phyloP scores from a whole-genome alignment of 2,113 vertebrate genomes.

The Oryzias curvinotus region DNA sequence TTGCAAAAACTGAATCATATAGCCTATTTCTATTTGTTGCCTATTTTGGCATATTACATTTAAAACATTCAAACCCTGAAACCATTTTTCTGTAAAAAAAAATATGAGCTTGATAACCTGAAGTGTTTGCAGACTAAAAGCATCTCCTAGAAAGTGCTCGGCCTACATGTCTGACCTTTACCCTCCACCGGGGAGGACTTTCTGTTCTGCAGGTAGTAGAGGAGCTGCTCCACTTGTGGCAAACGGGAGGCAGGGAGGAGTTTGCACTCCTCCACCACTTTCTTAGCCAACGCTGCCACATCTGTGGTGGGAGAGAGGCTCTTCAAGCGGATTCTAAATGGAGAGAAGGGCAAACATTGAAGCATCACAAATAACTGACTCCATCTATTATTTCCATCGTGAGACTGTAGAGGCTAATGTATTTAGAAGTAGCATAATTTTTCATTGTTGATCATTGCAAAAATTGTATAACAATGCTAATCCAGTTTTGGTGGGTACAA shows the following conservation, averaged over 20 bases:
- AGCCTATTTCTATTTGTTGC: too few relatives aligned
- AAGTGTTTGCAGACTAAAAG: neutral
- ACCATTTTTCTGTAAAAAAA: too few relatives aligned
- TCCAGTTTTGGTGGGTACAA: neutral
- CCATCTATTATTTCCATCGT: neutral
- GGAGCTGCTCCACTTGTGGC: constrained; percentile 90
- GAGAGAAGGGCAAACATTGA: constrained; percentile 4
- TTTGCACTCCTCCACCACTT: constrained; percentile 96
- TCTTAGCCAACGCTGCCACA: constrained; percentile 87
- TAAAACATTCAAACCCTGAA: too few relatives aligned
- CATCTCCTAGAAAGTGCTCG: neutral
- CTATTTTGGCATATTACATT: too few relatives aligned
- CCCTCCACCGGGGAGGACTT: constrained; percentile 70
- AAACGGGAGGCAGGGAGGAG: constrained; percentile 91
- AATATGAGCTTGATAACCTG: neutral
- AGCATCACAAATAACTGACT: neutral
- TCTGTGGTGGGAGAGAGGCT: constrained; percentile 93
- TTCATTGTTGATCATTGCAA: neutral
- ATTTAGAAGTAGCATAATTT: neutral
- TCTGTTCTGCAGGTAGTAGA: constrained; percentile 94
- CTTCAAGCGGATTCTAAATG: constrained; percentile 90
- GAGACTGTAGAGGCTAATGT: neutral
- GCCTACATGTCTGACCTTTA: constrained; percentile 39
- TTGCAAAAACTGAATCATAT: neutral
- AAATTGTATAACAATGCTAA: neutral